phyloP scores from a whole-genome alignment of 2,113 vertebrate genomes.

The Setophaga petechia region DNA sequence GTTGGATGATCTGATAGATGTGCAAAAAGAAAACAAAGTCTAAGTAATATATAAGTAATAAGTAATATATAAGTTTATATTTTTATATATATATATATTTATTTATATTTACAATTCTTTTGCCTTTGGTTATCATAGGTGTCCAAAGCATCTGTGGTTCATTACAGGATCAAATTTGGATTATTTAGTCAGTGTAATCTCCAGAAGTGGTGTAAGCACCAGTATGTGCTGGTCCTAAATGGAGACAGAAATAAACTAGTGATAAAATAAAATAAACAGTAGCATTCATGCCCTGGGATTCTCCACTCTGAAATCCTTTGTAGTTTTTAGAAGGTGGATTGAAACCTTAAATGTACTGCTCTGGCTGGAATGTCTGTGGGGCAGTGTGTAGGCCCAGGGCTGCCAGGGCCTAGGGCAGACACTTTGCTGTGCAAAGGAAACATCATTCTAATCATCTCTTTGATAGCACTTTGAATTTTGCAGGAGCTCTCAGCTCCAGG shows the following conservation, averaged over 20 bases:
- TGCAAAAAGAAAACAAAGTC: background rate
- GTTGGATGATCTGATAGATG: background rate
- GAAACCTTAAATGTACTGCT: background rate
- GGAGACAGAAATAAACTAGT: background rate
- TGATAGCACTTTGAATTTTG: background rate
- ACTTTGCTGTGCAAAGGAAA: background rate
- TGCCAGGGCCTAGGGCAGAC: background rate
- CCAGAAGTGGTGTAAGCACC: background rate
- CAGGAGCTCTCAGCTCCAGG: background rate
- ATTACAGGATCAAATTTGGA: background rate
- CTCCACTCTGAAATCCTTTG: background rate
- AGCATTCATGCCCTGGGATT: background rate
- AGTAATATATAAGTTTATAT: no score
- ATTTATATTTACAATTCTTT: background rate
- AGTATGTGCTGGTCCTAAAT: background rate
- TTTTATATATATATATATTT: background rate
- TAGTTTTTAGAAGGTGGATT: background rate
- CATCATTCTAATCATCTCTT: fast-evolving
- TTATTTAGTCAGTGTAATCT: background rate
- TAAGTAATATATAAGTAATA: background rate
- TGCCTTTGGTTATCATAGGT: background rate
- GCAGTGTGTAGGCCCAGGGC: fast-evolving
- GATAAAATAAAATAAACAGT: background rate
- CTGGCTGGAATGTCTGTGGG: background rate
- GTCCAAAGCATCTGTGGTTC: background rate